A percentile compares a stretch with the other conserved stretches of the same genome.
phyloP scores from a whole-genome alignment of 2,888 invertebrate genomes.

The Monoplex corrugatus region DNA sequence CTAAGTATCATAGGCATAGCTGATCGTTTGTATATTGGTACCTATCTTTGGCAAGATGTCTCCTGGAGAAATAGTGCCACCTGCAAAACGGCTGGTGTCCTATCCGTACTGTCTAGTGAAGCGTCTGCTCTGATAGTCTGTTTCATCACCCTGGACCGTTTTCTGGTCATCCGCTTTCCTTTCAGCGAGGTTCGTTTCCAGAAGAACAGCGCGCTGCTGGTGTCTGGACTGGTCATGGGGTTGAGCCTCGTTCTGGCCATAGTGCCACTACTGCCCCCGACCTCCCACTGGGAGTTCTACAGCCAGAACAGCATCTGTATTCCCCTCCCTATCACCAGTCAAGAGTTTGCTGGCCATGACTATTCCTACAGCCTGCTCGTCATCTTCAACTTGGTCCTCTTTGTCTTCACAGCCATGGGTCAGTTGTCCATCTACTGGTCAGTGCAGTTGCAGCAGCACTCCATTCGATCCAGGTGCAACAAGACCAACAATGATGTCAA shows the following conservation, averaged over 20 bases:
- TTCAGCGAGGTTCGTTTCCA: background rate
- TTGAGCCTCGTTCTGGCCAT: background rate
- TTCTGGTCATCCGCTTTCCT: conserved; percentile 4
- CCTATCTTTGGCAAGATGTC: conserved; percentile 7
- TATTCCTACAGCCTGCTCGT: background rate
- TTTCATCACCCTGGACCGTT: conserved; percentile 6
- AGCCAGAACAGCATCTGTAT: conserved; percentile 25
- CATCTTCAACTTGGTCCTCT: conserved; percentile 6
- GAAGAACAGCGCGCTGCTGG: background rate
- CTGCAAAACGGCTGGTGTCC: background rate
- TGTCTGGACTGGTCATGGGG: background rate
- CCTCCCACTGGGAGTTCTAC: conserved; percentile 26
- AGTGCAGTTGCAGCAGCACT: background rate
- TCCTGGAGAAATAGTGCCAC: background rate
- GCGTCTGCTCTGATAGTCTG: conserved; percentile 8
- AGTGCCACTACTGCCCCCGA: background rate
- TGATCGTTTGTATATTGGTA: background rate
- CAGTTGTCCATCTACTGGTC: conserved; percentile 13
- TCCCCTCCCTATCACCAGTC: conserved; percentile 5
- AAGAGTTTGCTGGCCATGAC: conserved; percentile 10
- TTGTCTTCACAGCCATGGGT: background rate
- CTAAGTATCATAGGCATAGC: background rate
- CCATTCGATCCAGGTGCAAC: background rate
- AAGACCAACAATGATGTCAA: background rate
- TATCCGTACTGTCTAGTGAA: background rate